phyloP scores from a whole-genome alignment of 2,888 invertebrate genomes.

The Ochlodes sylvanus region DNA sequence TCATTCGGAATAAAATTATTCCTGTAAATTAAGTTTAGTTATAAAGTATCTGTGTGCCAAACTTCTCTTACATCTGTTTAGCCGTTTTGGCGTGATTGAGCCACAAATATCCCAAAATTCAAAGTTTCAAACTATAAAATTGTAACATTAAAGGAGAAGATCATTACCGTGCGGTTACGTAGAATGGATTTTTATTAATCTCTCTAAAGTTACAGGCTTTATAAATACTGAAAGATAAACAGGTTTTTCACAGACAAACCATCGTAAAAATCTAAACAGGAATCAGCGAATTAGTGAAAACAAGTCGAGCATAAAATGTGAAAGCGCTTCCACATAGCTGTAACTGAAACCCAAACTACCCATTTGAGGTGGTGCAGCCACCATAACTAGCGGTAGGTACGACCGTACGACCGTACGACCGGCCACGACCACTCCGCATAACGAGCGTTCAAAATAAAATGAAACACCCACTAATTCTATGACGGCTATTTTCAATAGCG shows the following conservation, averaged over 20 bases:
- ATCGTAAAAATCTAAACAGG: neutral
- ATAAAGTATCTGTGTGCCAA: no score
- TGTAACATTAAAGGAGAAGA: no score
- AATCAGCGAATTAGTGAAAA: constrained; percentile 31
- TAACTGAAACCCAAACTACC: constrained; percentile 37
- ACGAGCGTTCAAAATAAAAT: constrained; percentile 62
- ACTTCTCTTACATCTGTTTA: no score
- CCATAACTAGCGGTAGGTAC: constrained; percentile 19
- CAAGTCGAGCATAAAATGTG: constrained; percentile 29
- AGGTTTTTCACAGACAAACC: neutral
- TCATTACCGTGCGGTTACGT: no score
- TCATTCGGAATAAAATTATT: no score
- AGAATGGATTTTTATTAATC: no score
- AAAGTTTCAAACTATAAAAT: no score
- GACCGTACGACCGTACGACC: neutral
- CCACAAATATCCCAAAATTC: no score
- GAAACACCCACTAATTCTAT: constrained; percentile 55
- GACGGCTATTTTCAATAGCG: constrained; percentile 71
- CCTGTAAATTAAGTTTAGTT: no score
- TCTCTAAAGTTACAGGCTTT: no score
- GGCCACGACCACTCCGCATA: constrained; percentile 28
- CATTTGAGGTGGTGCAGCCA: constrained; percentile 38
- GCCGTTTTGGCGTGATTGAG: no score
- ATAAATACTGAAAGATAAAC: no score
- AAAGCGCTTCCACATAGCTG: constrained; percentile 28